These are phyloP conservation scores for Bombus balteatus DNA, from an alignment of 1,140 invertebrate genomes.

Conservation along the genomic window DNA sequence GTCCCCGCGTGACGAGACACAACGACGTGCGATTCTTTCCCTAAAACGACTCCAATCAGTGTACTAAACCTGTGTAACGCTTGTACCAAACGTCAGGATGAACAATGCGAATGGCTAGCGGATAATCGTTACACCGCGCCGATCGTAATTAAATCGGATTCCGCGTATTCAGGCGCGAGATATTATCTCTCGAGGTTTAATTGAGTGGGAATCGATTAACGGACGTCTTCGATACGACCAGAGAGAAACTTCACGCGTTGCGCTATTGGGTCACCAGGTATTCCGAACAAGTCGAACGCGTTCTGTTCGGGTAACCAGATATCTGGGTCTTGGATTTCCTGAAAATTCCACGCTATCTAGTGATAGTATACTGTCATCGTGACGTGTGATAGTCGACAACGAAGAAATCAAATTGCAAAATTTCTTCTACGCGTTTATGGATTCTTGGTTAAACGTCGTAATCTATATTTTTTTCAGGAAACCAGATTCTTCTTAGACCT, in stretches of 20 bases:
- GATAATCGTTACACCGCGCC: conserved; percentile 49
- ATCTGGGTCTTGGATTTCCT: neutral
- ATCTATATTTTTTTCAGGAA: too few species aligned
- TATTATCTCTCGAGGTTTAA: neutral
- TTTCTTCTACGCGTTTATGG: too few species aligned
- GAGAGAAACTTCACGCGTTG: neutral
- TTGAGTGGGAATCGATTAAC: conserved; percentile 25
- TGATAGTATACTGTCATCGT: neutral
- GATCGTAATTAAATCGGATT: conserved; percentile 40
- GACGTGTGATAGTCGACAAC: too few species aligned
- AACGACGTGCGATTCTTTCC: conserved; percentile 75
- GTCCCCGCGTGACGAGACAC: conserved; percentile 76
- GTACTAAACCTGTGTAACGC: too few species aligned
- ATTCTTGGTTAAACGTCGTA: too few species aligned
- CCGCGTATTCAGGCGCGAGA: neutral
- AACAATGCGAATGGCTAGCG: too few species aligned
- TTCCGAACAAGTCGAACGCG: neutral
- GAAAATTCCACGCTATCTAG: neutral
- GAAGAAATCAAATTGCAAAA: too few species aligned
- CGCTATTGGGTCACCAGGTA: conserved; percentile 10
- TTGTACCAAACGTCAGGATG: too few species aligned
- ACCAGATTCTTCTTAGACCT: too few species aligned
- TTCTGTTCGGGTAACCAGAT: neutral
- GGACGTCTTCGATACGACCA: neutral
- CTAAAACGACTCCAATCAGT: conserved; percentile 65